These are phyloP conservation scores for Ptychadena robeensis DNA, from an alignment of 2,797 vertebrate genomes.

Conservation along the genomic window DNA sequence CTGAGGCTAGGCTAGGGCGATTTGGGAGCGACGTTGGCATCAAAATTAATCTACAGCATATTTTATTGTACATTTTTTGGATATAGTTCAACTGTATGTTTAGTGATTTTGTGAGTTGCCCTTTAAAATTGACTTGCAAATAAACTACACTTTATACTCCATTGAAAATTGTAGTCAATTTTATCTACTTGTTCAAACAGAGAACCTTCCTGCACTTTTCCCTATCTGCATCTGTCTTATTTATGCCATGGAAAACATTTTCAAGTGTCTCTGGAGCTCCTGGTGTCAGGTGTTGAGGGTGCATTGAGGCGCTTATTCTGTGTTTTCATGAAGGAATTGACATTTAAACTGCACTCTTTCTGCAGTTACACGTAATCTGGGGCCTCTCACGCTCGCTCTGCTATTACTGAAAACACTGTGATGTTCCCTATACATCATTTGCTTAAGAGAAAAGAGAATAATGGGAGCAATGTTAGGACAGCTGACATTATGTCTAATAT, in stretches of 20 bases:
- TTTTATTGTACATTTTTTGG: too few relatives aligned
- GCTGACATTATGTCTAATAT: slow-evolving; percentile 24
- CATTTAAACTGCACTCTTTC: slow-evolving; percentile 25
- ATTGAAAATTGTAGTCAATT: slow-evolving; percentile 27
- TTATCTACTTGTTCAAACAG: background rate
- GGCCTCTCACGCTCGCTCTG: background rate
- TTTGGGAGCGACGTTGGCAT: too few relatives aligned
- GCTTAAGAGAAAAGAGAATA: slow-evolving; percentile 28
- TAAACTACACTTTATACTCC: background rate
- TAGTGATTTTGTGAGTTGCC: background rate
- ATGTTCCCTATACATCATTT: slow-evolving; percentile 45
- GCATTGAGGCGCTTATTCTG: background rate
- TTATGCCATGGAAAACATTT: background rate
- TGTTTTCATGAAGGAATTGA: slow-evolving; percentile 25
- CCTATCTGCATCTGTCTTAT: background rate
- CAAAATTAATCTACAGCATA: too few relatives aligned
- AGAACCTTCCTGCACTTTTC: slow-evolving; percentile 12
- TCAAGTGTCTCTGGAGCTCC: background rate
- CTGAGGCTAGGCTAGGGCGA: too few relatives aligned
- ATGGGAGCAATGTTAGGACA: background rate
- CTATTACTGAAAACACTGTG: slow-evolving; percentile 49
- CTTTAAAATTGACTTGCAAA: background rate
- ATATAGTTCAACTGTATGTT: background rate
- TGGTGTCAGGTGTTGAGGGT: background rate
- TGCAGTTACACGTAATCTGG: slow-evolving; percentile 13